Percentiles rank a stretch among this genome's conserved stretches.
phyloP scores from a whole-genome alignment of 2,797 vertebrate species.

The Arremon brunneinucha region DNA sequence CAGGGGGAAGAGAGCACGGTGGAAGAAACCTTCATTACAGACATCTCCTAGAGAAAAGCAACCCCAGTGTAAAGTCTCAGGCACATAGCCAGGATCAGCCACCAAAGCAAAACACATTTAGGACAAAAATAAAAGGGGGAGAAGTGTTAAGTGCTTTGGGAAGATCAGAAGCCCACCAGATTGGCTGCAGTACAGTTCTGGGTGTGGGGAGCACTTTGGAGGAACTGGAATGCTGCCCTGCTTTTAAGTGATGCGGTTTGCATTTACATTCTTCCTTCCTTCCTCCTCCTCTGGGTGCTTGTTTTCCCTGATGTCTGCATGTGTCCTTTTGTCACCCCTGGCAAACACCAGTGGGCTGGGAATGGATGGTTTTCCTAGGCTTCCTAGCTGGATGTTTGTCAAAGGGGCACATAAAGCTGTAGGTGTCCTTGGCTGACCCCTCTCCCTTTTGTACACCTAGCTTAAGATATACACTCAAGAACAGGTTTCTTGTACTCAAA shows the following conservation, averaged over 20 bases:
- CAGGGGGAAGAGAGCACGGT: constrained; percentile 41
- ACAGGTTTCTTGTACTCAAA: background rate
- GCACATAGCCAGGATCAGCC: constrained; percentile 29
- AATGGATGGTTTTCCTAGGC: background rate
- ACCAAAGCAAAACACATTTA: constrained; percentile 33
- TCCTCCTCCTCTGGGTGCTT: background rate
- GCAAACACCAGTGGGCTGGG: background rate
- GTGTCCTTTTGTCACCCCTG: constrained; percentile 28
- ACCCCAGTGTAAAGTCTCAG: constrained; percentile 60
- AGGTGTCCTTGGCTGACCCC: background rate
- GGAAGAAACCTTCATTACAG: constrained; percentile 75
- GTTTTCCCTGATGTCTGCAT: background rate
- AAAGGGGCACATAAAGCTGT: background rate
- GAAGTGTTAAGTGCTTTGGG: constrained; percentile 60
- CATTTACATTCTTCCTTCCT: constrained; percentile 34
- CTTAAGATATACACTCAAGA: background rate
- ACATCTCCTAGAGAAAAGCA: constrained; percentile 62
- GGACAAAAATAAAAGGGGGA: constrained; percentile 40
- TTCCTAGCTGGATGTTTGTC: background rate
- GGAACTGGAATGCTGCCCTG: background rate
- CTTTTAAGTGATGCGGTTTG: background rate
- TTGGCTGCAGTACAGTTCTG: constrained; percentile 17
- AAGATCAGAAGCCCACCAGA: constrained; percentile 28
- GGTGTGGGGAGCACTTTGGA: constrained; percentile 31
- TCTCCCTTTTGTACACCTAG: background rate